These are phyloP conservation scores for Petrocephalus schoutedeni DNA, from an alignment of 2,797 vertebrate genomes.

Conservation along the genomic window DNA sequence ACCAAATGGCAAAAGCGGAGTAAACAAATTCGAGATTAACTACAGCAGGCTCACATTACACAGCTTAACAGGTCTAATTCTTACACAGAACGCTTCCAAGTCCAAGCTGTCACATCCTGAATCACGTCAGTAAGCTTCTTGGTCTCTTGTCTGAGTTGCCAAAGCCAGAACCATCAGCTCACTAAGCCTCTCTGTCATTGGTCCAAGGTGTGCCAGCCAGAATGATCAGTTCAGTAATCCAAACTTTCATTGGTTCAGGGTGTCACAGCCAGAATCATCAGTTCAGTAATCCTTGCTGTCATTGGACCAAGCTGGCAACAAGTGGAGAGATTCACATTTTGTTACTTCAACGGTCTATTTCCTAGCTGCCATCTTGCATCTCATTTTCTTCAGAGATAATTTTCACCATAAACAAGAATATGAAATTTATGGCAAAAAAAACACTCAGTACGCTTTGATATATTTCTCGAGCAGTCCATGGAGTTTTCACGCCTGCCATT, in stretches of 20 bases:
- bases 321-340: not conserved
- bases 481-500: conserved; percentile 43
- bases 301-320: conserved; percentile 24
- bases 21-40: not conserved
- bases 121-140: not conserved
- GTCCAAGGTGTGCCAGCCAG: conserved; percentile 24
- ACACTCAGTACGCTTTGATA: conserved; percentile 44
- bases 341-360: not conserved
- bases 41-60: not conserved
- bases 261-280: not conserved
- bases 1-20: not conserved
- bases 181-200: conserved; percentile 38
- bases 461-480: conserved; percentile 38
- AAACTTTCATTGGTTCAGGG: not conserved
- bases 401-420: conserved; percentile 47
- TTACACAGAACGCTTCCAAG: not conserved
- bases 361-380: conserved; percentile 28
- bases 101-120: not conserved
- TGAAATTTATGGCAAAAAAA: conserved; percentile 36
- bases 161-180: conserved; percentile 37
- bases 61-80: not conserved
- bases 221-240: not conserved
- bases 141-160: conserved; percentile 24
- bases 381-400: conserved; percentile 33
- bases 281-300: not conserved